These are phyloP conservation scores for Idaea straminata DNA, from an alignment of 2,888 invertebrate species.

Conservation along the genomic window DNA sequence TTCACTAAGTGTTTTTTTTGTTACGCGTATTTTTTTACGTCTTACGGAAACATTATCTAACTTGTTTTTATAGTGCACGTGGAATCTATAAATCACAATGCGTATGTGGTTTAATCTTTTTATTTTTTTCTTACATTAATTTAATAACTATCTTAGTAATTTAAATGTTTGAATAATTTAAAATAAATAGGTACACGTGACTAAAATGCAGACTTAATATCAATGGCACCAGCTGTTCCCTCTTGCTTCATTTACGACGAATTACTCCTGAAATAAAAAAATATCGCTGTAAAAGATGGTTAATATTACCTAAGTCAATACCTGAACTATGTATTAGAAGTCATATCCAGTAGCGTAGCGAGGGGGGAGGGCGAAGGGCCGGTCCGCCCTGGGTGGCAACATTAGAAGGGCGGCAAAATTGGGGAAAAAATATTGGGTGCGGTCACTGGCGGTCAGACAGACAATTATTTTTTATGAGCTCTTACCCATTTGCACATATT, in stretches of 20 bases:
- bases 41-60: constrained; percentile 7
- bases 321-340: too few species aligned
- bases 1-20: constrained; percentile 51
- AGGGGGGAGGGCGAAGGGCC: too few species aligned
- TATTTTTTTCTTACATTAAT: constrained; percentile 13
- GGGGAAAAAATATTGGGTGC: too few species aligned
- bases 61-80: neutral
- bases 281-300: neutral
- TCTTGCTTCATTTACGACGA: constrained; percentile 16
- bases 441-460: too few species aligned
- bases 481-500: too few species aligned
- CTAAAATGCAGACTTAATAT: constrained; percentile 47
- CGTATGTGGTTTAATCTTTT: neutral
- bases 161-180: constrained; percentile 36
- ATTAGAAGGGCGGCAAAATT: too few species aligned
- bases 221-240: constrained; percentile 49
- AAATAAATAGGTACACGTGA: constrained; percentile 37
- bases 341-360: too few species aligned
- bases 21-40: constrained; percentile 13
- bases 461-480: too few species aligned
- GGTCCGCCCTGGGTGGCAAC: too few species aligned
- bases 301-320: too few species aligned
- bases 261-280: constrained; percentile 43
- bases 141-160: constrained; percentile 30
- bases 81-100: neutral